Base-by-base conservation (phyloP, 2,797 vertebrate genomes). In the Characodon lateralis region DNA sequence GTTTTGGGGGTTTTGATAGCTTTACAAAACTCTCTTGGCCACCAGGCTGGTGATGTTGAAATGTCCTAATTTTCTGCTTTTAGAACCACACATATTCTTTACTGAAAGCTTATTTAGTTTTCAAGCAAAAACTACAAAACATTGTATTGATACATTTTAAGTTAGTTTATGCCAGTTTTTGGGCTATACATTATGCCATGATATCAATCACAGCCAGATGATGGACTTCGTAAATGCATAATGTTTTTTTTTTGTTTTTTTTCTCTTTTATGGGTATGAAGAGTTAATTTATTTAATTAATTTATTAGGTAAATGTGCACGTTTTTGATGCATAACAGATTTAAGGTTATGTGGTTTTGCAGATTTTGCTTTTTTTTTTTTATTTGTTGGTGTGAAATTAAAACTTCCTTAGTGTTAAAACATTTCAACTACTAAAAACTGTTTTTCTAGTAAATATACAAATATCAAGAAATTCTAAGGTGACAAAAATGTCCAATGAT, bases 11-110 rank as follows among this genome's bases (percentile, higher is more conserved):
- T 90, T 89, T 89, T 74, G 63, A 85, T 80, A 78, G 83, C 80
- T 85, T 43, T 0, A 35, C 78, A 85, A 90, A 88, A 88, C 68
- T 81, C 77, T 84, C 82, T n/a, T 85, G 82, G 84, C 78, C 78
- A 72, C 78, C 69, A 53, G 79, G 81, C 68, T 28, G 7, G 61
- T 48, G 72, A 78, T 66, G 51, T 85, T 87, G 86, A 89, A 92
- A 92, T 89, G 91, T 92, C 87, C 88, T 93, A 72, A 89, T 90
- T 87, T 90, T 91, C 88, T 91, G 90, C 86, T 92, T 92, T 88
- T 73, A 55, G 76, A 87, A 76, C 73, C 71, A 73, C 78, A 41
- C 76, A n/a, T 46, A 46, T n/a, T 46, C 72, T 86, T 55, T 79
- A 51, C 50, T 56, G 8, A 41, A 41, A 65, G 77, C 31, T 59